Conservation (phyloP, 1,140 invertebrate species). For the Brachionus plicatilis region DNA sequence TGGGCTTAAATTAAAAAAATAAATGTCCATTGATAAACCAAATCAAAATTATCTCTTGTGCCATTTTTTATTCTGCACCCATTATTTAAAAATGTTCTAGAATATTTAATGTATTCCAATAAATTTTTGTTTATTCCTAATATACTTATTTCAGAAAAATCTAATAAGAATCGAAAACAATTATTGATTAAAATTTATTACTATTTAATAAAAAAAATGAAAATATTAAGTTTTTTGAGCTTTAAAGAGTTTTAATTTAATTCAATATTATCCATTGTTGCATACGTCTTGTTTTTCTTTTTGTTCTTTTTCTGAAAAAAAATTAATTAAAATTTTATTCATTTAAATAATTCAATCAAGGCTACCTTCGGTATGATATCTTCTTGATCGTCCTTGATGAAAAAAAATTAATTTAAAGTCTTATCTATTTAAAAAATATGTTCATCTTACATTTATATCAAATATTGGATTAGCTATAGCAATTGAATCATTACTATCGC, state of each 20-base stretch:
- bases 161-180: background rate
- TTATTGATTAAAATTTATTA: background rate
- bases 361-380: background rate
- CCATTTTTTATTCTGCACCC: too few species aligned
- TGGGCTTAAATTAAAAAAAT: too few species aligned
- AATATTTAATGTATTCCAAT: too few species aligned
- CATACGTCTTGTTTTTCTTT: constrained; percentile 8
- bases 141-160: too few species aligned
- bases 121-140: too few species aligned
- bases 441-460: constrained; percentile 6
- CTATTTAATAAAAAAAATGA: background rate
- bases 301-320: constrained; percentile 11
- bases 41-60: too few species aligned
- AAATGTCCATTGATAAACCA: too few species aligned
- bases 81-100: too few species aligned
- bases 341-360: background rate
- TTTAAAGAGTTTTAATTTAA: background rate
- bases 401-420: background rate
- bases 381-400: background rate
- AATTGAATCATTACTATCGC: background rate
- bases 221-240: background rate
- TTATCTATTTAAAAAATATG: background rate
- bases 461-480: constrained; percentile 32
- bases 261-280: constrained; percentile 7
- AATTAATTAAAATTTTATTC: background rate